Conservation (phyloP, 1,140 invertebrate species). For the Chlorops oryzae region DNA sequence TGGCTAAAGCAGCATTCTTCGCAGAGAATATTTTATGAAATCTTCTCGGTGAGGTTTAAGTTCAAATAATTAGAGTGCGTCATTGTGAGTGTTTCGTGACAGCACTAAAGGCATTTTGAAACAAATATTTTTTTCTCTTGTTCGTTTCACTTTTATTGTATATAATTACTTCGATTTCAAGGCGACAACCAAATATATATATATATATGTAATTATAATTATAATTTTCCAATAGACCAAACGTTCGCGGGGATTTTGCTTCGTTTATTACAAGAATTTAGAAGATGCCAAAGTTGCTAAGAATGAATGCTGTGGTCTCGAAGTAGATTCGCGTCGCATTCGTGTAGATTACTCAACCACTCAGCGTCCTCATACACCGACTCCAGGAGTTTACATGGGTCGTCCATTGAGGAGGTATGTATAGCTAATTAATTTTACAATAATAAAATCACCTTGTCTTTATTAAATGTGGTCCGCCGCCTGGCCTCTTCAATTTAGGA, state of each 20-base stretch:
- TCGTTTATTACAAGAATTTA: constrained; percentile 87
- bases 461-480: not conserved
- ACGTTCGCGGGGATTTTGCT: constrained; percentile 91
- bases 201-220: not conserved
- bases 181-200: no score
- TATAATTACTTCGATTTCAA: not conserved
- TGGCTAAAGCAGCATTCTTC: no score
- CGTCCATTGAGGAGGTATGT: constrained; percentile 66
- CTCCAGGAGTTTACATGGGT: constrained; percentile 96
- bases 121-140: constrained; percentile 16
- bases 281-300: constrained; percentile 92
- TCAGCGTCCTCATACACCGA: constrained; percentile 93
- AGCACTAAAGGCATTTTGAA: constrained; percentile 34
- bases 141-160: not conserved
- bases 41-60: no score
- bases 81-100: constrained; percentile 30
- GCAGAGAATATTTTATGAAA: no score
- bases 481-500: no score
- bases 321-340: constrained; percentile 89
- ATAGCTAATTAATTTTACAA: no score
- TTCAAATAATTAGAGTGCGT: no score
- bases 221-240: constrained; percentile 66
- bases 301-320: constrained; percentile 87
- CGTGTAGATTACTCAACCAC: constrained; percentile 96
- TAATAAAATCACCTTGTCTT: not conserved